Evolutionary conservation across 2,797 vertebrate genomes (phyloP), one percentile per base, ranked within the genome.

Genomic region (Pseudochaenichthys georgianus): DNA sequence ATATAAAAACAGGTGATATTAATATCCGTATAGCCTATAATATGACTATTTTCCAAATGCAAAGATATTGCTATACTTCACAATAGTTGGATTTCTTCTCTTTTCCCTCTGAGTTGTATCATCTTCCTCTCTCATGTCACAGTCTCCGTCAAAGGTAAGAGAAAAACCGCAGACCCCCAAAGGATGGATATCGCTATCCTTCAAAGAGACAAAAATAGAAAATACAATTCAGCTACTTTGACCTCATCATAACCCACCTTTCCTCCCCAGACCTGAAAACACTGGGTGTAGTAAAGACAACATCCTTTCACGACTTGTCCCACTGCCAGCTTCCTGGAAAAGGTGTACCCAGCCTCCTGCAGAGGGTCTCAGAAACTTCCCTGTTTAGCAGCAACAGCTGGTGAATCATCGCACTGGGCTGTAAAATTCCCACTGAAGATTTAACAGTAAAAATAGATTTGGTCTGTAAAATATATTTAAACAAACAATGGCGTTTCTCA

Each of bases 221-320:
- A 73, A 63, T 17, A 46, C 68, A 68, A 68, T 85, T 85, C 53
- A 62, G 66, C 51, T 78, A 59, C 58, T 76, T 71, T 59, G 65
- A 93, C 90, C 88, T 89, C 71, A 46, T 67, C 58, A 41, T 78
- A 78, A 80, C 66, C 83, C 87, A 80, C 80, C 80, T 70, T 83
- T 76, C 86, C 88, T 79, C 79, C 47, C 80, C 84, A 73, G 80
- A 88, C 77, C 77, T 72, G 86, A 93, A 82, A 93, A 92, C 86
- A 85, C 82, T 75, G 89, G 85, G 85, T 84, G 84, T 86, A 85
- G 86, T 84, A 93, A 94, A 85, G 85, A 93, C 92, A 94, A 94
- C 91, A 93, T 94, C 92, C 92, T 93, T 87, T 87, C 64, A 68
- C 28, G 34, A 79, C 77, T 84, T 83, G 86, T 85, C 71, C 77